A percentile compares a stretch with the other conserved stretches of the same genome.
These are phyloP conservation scores for Drymodes brunneopygia DNA, from an alignment of 2,113 vertebrate genomes.

Conservation along the genomic window DNA sequence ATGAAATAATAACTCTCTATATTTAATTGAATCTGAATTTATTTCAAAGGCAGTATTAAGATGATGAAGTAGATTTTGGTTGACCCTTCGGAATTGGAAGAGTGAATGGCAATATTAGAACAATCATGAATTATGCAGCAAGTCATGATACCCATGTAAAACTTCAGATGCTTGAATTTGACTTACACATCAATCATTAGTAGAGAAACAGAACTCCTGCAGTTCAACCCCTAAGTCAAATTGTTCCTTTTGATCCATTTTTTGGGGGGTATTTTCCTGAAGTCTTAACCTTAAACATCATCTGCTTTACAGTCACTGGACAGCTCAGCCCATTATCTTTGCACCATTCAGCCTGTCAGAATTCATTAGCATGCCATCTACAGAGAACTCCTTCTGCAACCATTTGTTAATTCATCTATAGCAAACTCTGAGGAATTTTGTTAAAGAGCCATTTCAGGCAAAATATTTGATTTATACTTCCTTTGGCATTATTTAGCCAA, in stretches of 20 bases:
- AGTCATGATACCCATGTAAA: background rate
- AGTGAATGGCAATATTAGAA: background rate
- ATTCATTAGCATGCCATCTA: slow-evolving; percentile 59
- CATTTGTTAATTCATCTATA: slow-evolving; percentile 56
- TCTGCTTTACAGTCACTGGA: slow-evolving; percentile 63
- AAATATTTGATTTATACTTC: slow-evolving; percentile 58
- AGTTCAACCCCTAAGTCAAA: background rate
- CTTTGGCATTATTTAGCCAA: slow-evolving; percentile 53
- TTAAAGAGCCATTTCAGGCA: slow-evolving; percentile 44
- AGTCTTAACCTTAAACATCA: slow-evolving; percentile 41
- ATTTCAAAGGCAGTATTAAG: background rate
- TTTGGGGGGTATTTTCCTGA: background rate
- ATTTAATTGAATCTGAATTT: background rate
- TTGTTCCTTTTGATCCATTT: background rate
- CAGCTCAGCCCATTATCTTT: slow-evolving; percentile 65
- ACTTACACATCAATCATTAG: background rate
- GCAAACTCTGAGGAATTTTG: slow-evolving; percentile 49
- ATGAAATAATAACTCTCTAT: background rate
- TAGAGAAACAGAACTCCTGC: background rate
- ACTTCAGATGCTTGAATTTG: background rate
- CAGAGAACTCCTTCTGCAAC: slow-evolving; percentile 48
- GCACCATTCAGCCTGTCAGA: slow-evolving; percentile 67
- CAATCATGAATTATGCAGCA: background rate
- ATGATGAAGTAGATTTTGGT: background rate
- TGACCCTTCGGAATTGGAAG: background rate